Conservation (phyloP, 2,797 vertebrate genomes). For the Siniperca undulata region DNA sequence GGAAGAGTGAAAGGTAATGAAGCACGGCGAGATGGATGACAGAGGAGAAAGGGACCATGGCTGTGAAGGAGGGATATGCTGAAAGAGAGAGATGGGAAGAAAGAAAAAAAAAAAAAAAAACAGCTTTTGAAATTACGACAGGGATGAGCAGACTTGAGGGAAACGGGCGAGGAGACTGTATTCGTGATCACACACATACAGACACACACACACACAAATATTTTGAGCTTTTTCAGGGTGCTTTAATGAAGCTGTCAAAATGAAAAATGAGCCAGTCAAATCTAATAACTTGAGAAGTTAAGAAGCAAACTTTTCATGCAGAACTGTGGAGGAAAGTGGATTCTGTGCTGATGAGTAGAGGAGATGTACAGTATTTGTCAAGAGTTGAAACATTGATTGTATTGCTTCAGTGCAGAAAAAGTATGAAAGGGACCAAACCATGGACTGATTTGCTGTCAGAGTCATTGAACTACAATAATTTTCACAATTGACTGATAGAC, state of each 20-base stretch:
- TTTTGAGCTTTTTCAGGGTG: conserved; percentile 67
- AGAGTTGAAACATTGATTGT: conserved; percentile 17
- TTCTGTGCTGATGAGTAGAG: conserved; percentile 48
- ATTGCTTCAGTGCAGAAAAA: conserved; percentile 16
- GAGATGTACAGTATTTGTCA: conserved; percentile 30
- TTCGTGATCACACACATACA: conserved; percentile 42
- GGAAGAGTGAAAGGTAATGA: conserved; percentile 59
- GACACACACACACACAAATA: conserved; percentile 49
- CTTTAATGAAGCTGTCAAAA: conserved; percentile 82
- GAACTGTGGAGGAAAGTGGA: conserved; percentile 57
- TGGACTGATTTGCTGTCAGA: conserved; percentile 14
- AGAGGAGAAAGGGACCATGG: conserved; percentile 49
- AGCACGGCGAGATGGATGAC: conserved; percentile 57
- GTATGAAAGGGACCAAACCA: conserved; percentile 16
- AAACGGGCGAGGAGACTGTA: conserved; percentile 43
- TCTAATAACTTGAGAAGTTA: conserved; percentile 74
- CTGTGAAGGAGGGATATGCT: conserved; percentile 31
- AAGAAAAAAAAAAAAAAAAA: conserved; percentile 28
- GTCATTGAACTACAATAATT: not conserved
- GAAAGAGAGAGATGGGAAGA: conserved; percentile 37
- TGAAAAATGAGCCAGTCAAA: conserved; percentile 80
- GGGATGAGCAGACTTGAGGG: conserved; percentile 63
- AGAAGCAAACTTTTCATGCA: conserved; percentile 73
- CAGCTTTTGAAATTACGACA: conserved; percentile 49
- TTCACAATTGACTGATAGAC: not conserved